Base-by-base conservation (phyloP, 1,140 invertebrate genomes). In the Phymastichus coffea region DNA sequence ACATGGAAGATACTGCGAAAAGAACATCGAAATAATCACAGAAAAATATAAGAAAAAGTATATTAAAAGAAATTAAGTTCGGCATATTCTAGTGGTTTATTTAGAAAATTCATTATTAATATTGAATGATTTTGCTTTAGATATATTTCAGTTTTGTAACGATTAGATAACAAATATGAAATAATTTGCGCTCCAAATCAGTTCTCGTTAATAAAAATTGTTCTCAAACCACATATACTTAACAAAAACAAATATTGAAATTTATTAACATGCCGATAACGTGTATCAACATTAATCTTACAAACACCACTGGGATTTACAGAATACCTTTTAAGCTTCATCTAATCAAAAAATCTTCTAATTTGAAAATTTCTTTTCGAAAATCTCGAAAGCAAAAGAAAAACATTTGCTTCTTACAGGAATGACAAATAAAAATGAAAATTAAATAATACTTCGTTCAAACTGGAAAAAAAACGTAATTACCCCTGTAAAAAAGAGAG, bases 131-230 rank as follows among this genome's bases (percentile, higher is more conserved):
- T n/a, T n/a, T n/a, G n/a, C n/a, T n/a, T n/a, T n/a, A n/a, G n/a
- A n/a, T n/a, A n/a, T n/a, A n/a, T n/a, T n/a, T n/a, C n/a, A n/a
- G n/a, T n/a, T n/a, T n/a, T n/a, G n/a, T n/a, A n/a, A n/a, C n/a
- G n/a, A n/a, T n/a, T n/a, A n/a, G n/a, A n/a, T n/a, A n/a, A n/a
- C n/a, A n/a, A n/a, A n/a, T n/a, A n/a, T n/a, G n/a, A n/a, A n/a
- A n/a, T n/a, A 59, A 37, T n/a, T 47, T 51, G 47, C 47, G 40
- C 41, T 49, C 15, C 60, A 46, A 47, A 52, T 49, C 23, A 58
- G 49, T 51, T 60, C 49, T 54, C 54, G 53, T 53, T n/a, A n/a
- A 37, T 46, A 40, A 48, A 38, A 57, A 57, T 41, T 28, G 23
- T 35, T 56, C 2, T 46, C n/a, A n/a, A n/a, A n/a, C n/a, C n/a